These are phyloP conservation scores for Dendropsophus ebraccatus DNA, from an alignment of 2,113 vertebrate species.

Conservation along the genomic window DNA sequence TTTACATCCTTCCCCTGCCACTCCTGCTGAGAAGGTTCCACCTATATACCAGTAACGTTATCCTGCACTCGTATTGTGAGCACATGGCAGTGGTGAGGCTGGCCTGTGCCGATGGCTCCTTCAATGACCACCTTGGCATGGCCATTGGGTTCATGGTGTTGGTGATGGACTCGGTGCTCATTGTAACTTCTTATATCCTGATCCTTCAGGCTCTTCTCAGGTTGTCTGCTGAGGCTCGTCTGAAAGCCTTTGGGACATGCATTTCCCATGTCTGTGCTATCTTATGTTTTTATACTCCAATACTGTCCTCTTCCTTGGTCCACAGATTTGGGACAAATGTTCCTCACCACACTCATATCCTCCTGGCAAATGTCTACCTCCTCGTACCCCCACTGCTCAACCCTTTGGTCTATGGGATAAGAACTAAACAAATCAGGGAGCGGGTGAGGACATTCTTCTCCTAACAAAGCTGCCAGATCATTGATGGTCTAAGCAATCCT, in stretches of 20 bases:
- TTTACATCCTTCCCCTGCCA: constrained; percentile 36
- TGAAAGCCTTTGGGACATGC: constrained; percentile 44
- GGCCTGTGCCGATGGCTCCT: constrained; percentile 36
- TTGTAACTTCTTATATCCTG: constrained; percentile 35
- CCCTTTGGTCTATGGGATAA: constrained; percentile 64
- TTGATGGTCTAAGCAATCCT: too few species aligned
- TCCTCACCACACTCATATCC: constrained; percentile 55
- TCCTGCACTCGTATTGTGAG: constrained; percentile 51
- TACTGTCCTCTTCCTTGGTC: constrained; percentile 55
- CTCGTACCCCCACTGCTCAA: constrained; percentile 60
- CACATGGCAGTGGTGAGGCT: constrained; percentile 54
- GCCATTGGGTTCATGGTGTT: constrained; percentile 40
- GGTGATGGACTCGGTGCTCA: constrained; percentile 36
- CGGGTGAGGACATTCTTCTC: constrained; percentile 32
- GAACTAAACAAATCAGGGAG: constrained; percentile 61
- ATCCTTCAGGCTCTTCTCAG: constrained; percentile 42
- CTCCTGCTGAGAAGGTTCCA: constrained; percentile 1
- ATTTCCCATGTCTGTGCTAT: constrained; percentile 50
- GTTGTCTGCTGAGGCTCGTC: not conserved
- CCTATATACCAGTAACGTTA: constrained; percentile 18
- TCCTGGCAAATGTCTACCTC: constrained; percentile 61
- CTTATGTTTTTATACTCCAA: constrained; percentile 47
- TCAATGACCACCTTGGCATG: constrained; percentile 36
- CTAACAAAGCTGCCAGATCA: not conserved
- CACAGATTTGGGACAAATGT: constrained; percentile 60